Base-by-base conservation (phyloP, 1,140 invertebrate genomes). In the Lamellibrachia luymesi region DNA sequence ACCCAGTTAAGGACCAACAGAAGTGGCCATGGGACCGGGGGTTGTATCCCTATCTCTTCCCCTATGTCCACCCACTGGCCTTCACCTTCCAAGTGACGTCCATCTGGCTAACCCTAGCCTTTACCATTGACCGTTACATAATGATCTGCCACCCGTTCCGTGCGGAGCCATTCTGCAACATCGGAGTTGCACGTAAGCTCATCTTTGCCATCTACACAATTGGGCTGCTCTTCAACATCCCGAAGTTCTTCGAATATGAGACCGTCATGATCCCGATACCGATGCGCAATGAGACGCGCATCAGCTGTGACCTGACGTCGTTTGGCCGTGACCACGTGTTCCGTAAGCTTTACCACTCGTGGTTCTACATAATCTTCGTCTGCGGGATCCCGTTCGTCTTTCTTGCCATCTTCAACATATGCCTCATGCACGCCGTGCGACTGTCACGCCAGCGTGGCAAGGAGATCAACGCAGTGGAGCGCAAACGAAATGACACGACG, bases 81-180 rank as follows among this genome's bases (percentile, higher is more conserved):
- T 94, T 96, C 50, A 96, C 95, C 27, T 96, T 96, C 92, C 95
- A 96, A 92, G 95, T 96, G 64, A 96, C 95, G 0, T 96, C 96
- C 92, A 95, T 96, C 92, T 96, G 96, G 96, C 94, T 96, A 90
- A 96, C 96, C 8, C 91, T 96, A 25, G 96, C 95, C 5, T 96
- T 96, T 94, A 96, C 96, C 0, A 95, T 96, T 13, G 96, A 96
- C 94, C 94, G 96, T 4, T 96, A 96, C 93, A 96, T 96, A 92
- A 96, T 96, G 96, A 96, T 96, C 50, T 96, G 96, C 93, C 96
- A 96, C 92, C 96, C 96, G 4, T 96, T 96, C 93, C 94, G 94
- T 90, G 96, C 96, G 2, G 95, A 96, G 92, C 92, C 93, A 13
- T 95, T 95, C 95, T 96, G 96, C 93, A 95, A 94, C 50, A 92